A percentile compares a stretch with the other conserved stretches of the same genome.
These are phyloP conservation scores for Calliopum simillimum DNA, from an alignment of 2,888 invertebrate species.

Conservation along the genomic window DNA sequence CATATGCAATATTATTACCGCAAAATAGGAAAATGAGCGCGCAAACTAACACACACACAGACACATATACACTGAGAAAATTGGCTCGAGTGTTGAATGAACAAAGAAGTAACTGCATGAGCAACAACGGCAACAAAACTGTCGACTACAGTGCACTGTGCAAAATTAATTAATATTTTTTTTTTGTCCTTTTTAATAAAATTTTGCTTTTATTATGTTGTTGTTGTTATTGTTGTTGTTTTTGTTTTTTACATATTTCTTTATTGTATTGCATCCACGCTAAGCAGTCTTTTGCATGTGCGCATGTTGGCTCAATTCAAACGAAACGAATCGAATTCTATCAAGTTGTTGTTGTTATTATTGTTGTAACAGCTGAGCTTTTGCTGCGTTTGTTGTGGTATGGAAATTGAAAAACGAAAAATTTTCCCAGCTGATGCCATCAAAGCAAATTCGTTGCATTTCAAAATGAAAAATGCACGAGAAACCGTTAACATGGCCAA, in stretches of 20 bases:
- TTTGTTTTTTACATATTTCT: background rate
- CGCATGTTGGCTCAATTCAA: background rate
- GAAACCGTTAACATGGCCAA: too few relatives aligned
- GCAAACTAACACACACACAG: background rate
- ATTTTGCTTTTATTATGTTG: background rate
- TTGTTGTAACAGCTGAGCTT: background rate
- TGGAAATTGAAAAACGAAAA: background rate
- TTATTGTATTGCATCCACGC: background rate
- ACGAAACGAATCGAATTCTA: slow-evolving; percentile 3
- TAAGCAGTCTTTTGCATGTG: slow-evolving; percentile 8
- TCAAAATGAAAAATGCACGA: background rate
- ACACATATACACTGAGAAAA: background rate
- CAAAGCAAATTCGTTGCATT: background rate
- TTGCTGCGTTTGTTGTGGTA: background rate
- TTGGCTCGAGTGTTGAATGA: background rate
- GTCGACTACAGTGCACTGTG: background rate
- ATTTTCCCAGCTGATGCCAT: slow-evolving; percentile 11
- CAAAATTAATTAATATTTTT: slow-evolving; percentile 11
- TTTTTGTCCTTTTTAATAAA: background rate
- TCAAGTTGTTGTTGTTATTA: background rate
- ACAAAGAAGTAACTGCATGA: background rate
- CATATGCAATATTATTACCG: slow-evolving; percentile 15
- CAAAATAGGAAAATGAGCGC: slow-evolving; percentile 5
- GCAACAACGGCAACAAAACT: background rate
- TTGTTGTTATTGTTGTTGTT: background rate